phyloP scores from a whole-genome alignment of 2,113 vertebrate species.

The Oostethus manadensis region DNA sequence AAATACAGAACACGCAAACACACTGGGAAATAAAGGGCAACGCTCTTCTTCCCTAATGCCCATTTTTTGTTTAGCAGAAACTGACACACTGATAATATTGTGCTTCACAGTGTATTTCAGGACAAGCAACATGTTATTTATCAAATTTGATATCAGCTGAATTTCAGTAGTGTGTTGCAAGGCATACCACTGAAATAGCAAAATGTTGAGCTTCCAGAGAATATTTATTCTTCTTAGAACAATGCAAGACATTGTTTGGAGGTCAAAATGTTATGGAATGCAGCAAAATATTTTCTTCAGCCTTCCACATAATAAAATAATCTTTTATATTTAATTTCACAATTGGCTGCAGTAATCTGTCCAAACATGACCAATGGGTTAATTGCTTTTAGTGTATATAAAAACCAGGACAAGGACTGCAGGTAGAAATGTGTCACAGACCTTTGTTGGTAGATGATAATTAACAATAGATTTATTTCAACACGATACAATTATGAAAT shows the following conservation, averaged over 20 bases:
- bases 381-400: not conserved
- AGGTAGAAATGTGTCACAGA: constrained; percentile 55
- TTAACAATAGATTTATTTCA: too few species aligned
- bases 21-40: constrained; percentile 47
- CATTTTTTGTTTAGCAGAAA: constrained; percentile 6
- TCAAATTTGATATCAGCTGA: constrained; percentile 29
- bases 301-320: constrained; percentile 38
- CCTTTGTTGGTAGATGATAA: too few species aligned
- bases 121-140: constrained; percentile 8
- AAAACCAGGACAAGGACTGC: too few species aligned
- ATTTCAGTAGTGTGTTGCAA: constrained; percentile 5
- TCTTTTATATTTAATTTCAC: constrained; percentile 55
- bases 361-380: constrained; percentile 43
- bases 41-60: not conserved
- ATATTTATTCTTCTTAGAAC: not conserved
- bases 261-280: not conserved
- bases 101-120: constrained; percentile 10
- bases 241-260: not conserved
- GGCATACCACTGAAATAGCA: not conserved
- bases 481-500: too few species aligned
- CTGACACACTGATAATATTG: constrained; percentile 1
- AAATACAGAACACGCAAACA: constrained; percentile 65
- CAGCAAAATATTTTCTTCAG: not conserved
- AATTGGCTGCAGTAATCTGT: constrained; percentile 56
- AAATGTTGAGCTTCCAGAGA: constrained; percentile 34